These are phyloP conservation scores for Ovis aries DNA, from an alignment of 2,113 vertebrate species.

Conservation along the genomic window ARS-UI_Ramb_v3.0 NC_056055.1:209784001-209784500, in stretches of 20 bases:
- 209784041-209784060: not conserved
- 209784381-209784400: not conserved
- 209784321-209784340: not conserved
- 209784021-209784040: not conserved
- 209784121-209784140: not conserved
- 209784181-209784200: not conserved
- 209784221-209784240: not conserved
- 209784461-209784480: not conserved
- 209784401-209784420: not conserved
- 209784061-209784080: not conserved
- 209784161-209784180: not conserved
- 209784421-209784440: not conserved
- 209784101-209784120: not conserved
- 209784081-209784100: not conserved
- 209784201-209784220: not conserved
- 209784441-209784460: not conserved
- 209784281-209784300: not conserved
- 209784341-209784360: not conserved
- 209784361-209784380: not conserved
- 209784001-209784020: not conserved
- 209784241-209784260: not conserved
- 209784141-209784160: not conserved
- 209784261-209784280: not conserved
- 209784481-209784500: not conserved
- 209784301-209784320: not conserved